These are phyloP conservation scores for Camponotus pennsylvanicus DNA, from an alignment of 1,140 invertebrate genomes.

Conservation along the genomic window DNA sequence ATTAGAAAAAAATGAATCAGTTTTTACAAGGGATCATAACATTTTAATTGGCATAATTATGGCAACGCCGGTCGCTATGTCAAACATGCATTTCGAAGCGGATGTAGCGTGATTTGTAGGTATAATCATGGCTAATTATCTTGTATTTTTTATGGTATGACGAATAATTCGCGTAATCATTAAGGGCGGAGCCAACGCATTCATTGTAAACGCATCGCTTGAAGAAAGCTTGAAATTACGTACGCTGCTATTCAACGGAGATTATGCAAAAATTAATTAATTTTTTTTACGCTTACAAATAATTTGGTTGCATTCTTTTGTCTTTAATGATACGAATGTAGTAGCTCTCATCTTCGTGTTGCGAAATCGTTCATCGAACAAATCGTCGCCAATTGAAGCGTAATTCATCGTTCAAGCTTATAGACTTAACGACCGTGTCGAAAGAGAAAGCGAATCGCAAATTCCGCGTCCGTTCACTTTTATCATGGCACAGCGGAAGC, in stretches of 20 bases:
- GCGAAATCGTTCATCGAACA: slow-evolving; percentile 32
- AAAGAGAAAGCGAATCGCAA: slow-evolving; percentile 46
- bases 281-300: background rate
- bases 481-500: slow-evolving; percentile 23
- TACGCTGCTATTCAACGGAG: background rate
- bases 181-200: slow-evolving; percentile 27
- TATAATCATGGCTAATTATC: slow-evolving; percentile 51
- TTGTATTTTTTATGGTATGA: slow-evolving; percentile 42
- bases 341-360: background rate
- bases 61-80: slow-evolving; percentile 20
- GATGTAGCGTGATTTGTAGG: slow-evolving; percentile 26
- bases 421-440: slow-evolving; percentile 23
- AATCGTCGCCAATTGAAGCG: slow-evolving; percentile 58
- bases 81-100: slow-evolving; percentile 19
- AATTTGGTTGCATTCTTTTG: background rate
- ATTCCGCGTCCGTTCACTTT: slow-evolving; percentile 43
- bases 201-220: slow-evolving; percentile 19
- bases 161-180: slow-evolving; percentile 46
- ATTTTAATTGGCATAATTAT: slow-evolving; percentile 21
- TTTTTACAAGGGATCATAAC: background rate
- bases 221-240: slow-evolving; percentile 15
- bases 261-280: background rate
- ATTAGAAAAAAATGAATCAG: background rate
- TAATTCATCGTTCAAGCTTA: slow-evolving; percentile 25
- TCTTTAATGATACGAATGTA: background rate